Percentiles rank a stretch among this genome's conserved stretches.
Conservation (phyloP, 2,888 invertebrate genomes). For the Xestia c-nigrum region DNA sequence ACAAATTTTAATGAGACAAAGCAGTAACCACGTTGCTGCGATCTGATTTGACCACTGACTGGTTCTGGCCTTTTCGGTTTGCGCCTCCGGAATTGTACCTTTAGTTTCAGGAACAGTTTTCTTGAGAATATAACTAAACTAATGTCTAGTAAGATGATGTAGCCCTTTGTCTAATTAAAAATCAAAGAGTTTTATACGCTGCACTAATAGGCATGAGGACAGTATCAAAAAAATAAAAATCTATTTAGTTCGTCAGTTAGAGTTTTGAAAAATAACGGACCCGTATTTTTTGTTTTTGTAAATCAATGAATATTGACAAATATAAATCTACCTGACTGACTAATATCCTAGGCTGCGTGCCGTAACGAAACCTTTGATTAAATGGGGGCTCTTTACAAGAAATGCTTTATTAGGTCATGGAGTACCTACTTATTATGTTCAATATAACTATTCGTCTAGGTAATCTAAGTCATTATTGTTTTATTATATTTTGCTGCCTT, state of each 20-base stretch:
- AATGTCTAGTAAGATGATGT: slow-evolving; percentile 28
- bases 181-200: neutral
- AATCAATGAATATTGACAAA: too few species aligned
- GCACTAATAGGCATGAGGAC: neutral
- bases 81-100: neutral
- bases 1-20: neutral
- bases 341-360: neutral
- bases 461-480: slow-evolving; percentile 38
- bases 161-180: neutral
- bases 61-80: neutral
- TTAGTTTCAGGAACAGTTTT: neutral
- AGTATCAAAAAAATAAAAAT: too few species aligned
- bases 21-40: neutral
- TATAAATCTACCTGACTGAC: too few species aligned
- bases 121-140: slow-evolving; percentile 6
- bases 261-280: too few species aligned
- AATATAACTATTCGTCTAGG: slow-evolving; percentile 14
- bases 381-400: neutral
- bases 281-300: too few species aligned
- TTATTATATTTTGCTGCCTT: neutral
- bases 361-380: neutral
- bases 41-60: neutral
- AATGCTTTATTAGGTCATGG: slow-evolving; percentile 3
- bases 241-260: too few species aligned
- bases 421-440: slow-evolving; percentile 13